These are phyloP conservation scores for Melinopterus prodromus DNA, from an alignment of 2,888 invertebrate species.

Conservation along the genomic window DNA sequence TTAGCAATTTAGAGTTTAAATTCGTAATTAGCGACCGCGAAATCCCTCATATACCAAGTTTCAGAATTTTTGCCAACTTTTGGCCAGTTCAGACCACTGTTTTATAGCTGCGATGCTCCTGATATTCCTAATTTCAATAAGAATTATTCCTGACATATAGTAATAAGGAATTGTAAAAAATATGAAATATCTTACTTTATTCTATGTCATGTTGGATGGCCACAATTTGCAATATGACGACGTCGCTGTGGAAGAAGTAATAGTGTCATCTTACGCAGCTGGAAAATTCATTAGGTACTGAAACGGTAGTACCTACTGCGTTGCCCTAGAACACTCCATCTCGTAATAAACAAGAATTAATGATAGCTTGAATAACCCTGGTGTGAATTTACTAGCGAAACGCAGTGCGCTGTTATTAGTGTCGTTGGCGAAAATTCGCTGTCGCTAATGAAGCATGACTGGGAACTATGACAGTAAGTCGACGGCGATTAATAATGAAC, in stretches of 20 bases:
- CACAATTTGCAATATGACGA: not conserved
- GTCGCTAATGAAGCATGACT: conserved; percentile 4
- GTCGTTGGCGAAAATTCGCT: not conserved
- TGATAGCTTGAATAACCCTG: not conserved
- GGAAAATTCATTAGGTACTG: not conserved
- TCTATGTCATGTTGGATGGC: not conserved
- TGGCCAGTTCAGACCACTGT: too few species aligned
- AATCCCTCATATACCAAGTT: too few species aligned
- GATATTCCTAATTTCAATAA: too few species aligned
- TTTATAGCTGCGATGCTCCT: too few species aligned
- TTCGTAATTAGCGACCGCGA: too few species aligned
- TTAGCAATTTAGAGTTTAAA: too few species aligned
- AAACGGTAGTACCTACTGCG: not conserved
- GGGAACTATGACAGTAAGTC: not conserved
- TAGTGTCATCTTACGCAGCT: not conserved
- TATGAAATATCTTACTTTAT: not conserved
- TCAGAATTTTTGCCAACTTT: too few species aligned
- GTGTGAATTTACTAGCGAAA: not conserved
- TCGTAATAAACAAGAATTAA: not conserved
- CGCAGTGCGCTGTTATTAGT: not conserved
- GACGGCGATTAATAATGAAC: not conserved
- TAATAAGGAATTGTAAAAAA: too few species aligned
- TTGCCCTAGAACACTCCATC: not conserved
- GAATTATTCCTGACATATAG: too few species aligned
- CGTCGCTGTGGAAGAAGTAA: not conserved